These are phyloP conservation scores for Tokudaia tokunoshimensis DNA, from an alignment of 2,797 vertebrate species.

Conservation along the genomic window DNA sequence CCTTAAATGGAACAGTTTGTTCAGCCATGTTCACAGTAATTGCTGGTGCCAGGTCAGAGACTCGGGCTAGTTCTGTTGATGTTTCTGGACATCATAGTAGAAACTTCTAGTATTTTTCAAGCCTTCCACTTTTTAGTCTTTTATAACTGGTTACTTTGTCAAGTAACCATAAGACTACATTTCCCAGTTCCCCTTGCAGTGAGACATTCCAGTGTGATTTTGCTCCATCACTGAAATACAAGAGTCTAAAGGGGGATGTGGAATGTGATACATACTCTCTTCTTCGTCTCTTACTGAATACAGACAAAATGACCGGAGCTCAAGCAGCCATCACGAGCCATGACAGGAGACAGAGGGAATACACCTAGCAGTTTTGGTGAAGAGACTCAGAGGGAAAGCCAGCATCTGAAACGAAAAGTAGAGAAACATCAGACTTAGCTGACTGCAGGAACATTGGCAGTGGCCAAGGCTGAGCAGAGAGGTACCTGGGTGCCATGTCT, in stretches of 20 bases:
- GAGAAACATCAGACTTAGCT: neutral
- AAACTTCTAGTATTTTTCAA: neutral
- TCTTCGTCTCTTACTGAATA: neutral
- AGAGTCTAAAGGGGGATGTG: neutral
- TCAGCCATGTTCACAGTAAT: neutral
- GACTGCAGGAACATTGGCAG: neutral
- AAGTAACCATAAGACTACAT: neutral
- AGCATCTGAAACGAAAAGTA: neutral
- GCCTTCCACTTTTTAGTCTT: neutral
- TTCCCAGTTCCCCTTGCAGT: neutral
- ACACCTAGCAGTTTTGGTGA: neutral
- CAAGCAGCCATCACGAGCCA: neutral
- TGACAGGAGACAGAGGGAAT: neutral
- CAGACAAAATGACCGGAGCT: neutral
- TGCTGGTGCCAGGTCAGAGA: neutral
- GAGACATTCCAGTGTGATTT: neutral
- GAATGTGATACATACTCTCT: neutral
- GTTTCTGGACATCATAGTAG: neutral
- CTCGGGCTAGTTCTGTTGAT: neutral
- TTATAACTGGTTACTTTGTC: neutral
- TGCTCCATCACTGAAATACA: neutral
- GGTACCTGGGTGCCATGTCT: neutral
- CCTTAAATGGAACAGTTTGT: neutral
- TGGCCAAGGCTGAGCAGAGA: neutral
- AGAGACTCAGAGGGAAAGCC: neutral